phyloP scores from a whole-genome alignment of 92 coral and sea anemone genomes.

The Epizoanthus illoricatus region DNA sequence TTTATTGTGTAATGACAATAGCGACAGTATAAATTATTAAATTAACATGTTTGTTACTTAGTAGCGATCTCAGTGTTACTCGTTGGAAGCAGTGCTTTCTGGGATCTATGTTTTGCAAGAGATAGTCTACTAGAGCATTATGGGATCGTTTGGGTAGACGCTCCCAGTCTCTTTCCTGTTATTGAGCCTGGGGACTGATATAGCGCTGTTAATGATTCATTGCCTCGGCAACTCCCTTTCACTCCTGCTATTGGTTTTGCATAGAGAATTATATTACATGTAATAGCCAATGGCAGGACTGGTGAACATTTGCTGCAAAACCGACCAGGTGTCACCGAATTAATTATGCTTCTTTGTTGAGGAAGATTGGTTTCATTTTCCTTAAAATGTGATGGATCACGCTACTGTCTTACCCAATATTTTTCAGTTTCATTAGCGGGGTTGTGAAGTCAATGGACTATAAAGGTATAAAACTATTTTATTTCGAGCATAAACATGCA shows the following conservation, averaged over 20 bases:
- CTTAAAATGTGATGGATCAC: not conserved
- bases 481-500: not conserved
- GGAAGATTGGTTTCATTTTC: not conserved
- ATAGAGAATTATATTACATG: not conserved
- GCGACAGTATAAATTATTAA: too few relatives aligned
- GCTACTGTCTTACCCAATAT: not conserved
- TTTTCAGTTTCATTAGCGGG: not conserved
- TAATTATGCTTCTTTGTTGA: not conserved
- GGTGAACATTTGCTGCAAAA: not conserved
- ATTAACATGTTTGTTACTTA: too few relatives aligned
- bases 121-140: too few relatives aligned
- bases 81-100: too few relatives aligned
- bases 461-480: not conserved
- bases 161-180: too few relatives aligned
- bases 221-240: slow-evolving; percentile 14
- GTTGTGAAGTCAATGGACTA: not conserved
- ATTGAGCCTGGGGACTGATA: too few relatives aligned
- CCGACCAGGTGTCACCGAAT: too few relatives aligned
- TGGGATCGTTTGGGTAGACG: too few relatives aligned
- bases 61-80: too few relatives aligned
- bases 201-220: not conserved
- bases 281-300: not conserved
- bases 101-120: too few relatives aligned
- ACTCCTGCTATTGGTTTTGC: not conserved
- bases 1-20: too few relatives aligned